Percentiles rank a stretch among this genome's conserved stretches.
These are phyloP conservation scores for Pheosia gnoma DNA, from an alignment of 2,888 invertebrate genomes.

Conservation along the genomic window DNA sequence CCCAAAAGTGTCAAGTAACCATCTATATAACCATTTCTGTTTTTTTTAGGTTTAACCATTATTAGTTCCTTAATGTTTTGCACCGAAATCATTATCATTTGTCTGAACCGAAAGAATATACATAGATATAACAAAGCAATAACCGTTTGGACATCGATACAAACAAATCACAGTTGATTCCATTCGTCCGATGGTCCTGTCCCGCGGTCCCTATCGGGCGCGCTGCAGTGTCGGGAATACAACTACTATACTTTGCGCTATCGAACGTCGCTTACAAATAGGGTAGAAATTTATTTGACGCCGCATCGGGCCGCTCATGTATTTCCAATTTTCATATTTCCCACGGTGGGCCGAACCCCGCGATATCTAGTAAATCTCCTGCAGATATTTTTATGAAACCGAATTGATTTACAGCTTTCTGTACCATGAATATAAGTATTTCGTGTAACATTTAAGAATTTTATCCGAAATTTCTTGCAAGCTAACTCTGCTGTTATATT, in stretches of 20 bases:
- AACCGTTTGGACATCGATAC: conserved; percentile 6
- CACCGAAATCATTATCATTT: no score
- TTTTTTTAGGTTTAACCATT: no score
- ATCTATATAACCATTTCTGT: no score
- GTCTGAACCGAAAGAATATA: background rate
- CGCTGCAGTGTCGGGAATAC: conserved; percentile 34
- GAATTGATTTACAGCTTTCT: conserved; percentile 64
- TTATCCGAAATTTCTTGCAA: background rate
- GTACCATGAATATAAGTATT: conserved; percentile 37
- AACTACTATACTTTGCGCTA: conserved; percentile 48
- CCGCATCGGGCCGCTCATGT: conserved; percentile 58
- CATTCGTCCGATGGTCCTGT: conserved; percentile 20
- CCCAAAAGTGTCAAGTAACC: no score
- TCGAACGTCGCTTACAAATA: conserved; percentile 68
- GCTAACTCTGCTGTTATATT: background rate
- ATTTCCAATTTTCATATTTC: conserved; percentile 82
- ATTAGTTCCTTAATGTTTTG: no score
- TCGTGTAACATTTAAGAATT: background rate
- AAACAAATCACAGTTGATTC: conserved; percentile 23
- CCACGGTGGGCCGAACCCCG: conserved; percentile 58
- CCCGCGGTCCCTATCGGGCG: conserved; percentile 47
- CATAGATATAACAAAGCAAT: background rate
- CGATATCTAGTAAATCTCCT: conserved; percentile 68
- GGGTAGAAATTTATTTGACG: conserved; percentile 71
- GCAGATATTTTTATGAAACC: conserved; percentile 72